Conservation (phyloP, 2,888 invertebrate genomes). For the Lepetodrilus schrolli region DNA sequence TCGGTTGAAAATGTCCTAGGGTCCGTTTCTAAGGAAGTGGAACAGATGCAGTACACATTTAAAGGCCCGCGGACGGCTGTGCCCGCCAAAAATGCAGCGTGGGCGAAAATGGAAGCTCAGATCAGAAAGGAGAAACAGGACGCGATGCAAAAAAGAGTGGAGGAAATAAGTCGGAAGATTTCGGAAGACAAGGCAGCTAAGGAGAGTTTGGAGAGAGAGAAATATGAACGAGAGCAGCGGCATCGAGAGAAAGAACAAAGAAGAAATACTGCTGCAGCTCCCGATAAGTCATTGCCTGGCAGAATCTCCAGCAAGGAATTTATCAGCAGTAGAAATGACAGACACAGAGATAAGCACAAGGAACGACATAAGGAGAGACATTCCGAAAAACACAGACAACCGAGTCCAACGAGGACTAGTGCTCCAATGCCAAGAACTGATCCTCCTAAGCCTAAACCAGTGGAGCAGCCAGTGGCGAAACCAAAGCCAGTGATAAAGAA, state of each 20-base stretch:
- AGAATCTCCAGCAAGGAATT: neutral
- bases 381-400: neutral
- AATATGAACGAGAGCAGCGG: constrained; percentile 36
- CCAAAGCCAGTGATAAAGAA: constrained; percentile 22
- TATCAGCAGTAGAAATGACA: neutral
- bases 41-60: constrained; percentile 15
- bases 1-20: neutral
- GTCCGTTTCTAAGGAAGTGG: neutral
- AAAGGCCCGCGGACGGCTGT: constrained; percentile 12
- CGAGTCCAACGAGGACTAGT: neutral
- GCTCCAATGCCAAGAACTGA: neutral
- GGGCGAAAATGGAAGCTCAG: constrained; percentile 36
- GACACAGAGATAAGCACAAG: neutral
- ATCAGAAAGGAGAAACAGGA: constrained; percentile 35
- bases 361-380: neutral
- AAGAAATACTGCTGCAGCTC: neutral
- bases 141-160: constrained; percentile 19
- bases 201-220: constrained; percentile 37
- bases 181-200: constrained; percentile 35
- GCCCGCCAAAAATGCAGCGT: neutral
- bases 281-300: neutral
- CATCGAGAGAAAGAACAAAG: constrained; percentile 3
- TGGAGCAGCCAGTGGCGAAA: neutral
- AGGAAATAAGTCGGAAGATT: constrained; percentile 42
- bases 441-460: neutral